Conservation (phyloP, 2,797 vertebrate genomes). For the Lemur catta region DNA sequence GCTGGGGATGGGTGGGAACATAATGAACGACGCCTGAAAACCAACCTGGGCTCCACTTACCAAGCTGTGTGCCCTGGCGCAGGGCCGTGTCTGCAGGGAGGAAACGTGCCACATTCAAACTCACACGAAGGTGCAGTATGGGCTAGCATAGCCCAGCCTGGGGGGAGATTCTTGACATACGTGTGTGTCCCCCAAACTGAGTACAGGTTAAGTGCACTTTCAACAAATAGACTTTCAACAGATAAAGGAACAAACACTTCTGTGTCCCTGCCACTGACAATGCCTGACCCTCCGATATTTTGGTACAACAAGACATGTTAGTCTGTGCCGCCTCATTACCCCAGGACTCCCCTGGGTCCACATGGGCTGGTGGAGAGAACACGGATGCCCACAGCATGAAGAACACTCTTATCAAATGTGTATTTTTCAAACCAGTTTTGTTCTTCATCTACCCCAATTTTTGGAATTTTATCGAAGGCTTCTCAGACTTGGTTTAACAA, state of each 20-base stretch:
- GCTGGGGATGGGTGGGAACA: background rate
- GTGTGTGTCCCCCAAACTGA: background rate
- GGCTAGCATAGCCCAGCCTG: background rate
- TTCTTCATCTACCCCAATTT: background rate
- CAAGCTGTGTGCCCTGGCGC: background rate
- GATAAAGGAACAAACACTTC: background rate
- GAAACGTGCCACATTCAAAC: background rate
- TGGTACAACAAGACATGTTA: rapidly evolving
- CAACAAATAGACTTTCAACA: background rate
- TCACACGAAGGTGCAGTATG: rapidly evolving
- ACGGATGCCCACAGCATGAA: background rate
- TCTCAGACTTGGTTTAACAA: conserved; percentile 14
- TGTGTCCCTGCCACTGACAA: background rate
- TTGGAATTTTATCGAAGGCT: background rate
- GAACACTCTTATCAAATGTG: background rate
- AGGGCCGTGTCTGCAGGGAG: background rate
- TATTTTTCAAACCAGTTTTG: background rate
- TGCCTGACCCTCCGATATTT: background rate
- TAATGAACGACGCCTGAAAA: background rate
- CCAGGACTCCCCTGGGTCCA: background rate
- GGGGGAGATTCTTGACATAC: background rate
- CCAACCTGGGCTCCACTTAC: background rate
- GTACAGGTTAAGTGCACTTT: background rate
- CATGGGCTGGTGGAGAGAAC: background rate
- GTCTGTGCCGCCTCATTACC: too few species aligned